These are phyloP conservation scores for Ditula angustiorana DNA, from an alignment of 2,888 invertebrate species.

Conservation along the genomic window DNA sequence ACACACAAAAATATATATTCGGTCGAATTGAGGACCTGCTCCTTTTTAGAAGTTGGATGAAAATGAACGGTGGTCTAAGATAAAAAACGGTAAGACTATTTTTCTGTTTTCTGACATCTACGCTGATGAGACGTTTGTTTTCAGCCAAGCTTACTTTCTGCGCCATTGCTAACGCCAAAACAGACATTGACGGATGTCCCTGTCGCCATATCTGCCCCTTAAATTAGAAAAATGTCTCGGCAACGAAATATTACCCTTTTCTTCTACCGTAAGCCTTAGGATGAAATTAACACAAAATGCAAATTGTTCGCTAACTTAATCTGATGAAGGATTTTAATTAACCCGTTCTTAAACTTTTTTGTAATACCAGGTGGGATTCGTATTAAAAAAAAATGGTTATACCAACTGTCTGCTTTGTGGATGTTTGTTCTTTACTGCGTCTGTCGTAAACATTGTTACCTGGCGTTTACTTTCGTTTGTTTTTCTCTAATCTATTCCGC, in stretches of 20 bases:
- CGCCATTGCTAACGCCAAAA: conserved; percentile 45
- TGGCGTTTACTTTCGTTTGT: background rate
- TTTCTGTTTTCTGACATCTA: conserved; percentile 28
- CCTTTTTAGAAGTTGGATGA: too few relatives aligned
- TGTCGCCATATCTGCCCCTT: conserved; percentile 42
- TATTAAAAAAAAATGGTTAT: background rate
- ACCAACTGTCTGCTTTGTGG: background rate
- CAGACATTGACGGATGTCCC: conserved; percentile 53
- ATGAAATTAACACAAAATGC: conserved; percentile 12
- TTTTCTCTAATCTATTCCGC: background rate
- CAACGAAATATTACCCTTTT: conserved; percentile 48
- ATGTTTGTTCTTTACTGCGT: background rate
- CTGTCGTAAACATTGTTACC: background rate
- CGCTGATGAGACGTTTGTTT: conserved; percentile 47
- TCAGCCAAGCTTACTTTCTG: conserved; percentile 38
- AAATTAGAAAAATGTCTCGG: conserved; percentile 49
- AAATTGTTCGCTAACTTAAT: background rate
- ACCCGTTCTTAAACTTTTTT: conserved; percentile 1
- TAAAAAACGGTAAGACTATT: background rate
- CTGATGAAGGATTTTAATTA: conserved; percentile 14
- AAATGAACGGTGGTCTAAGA: background rate
- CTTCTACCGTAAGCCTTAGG: conserved; percentile 36
- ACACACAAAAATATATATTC: too few relatives aligned
- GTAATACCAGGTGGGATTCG: background rate
- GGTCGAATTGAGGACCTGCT: too few relatives aligned